These are phyloP conservation scores for Patiria pectinifera DNA, from an alignment of 53 echinoderm and acorn worm species.

Conservation along the genomic window DNA sequence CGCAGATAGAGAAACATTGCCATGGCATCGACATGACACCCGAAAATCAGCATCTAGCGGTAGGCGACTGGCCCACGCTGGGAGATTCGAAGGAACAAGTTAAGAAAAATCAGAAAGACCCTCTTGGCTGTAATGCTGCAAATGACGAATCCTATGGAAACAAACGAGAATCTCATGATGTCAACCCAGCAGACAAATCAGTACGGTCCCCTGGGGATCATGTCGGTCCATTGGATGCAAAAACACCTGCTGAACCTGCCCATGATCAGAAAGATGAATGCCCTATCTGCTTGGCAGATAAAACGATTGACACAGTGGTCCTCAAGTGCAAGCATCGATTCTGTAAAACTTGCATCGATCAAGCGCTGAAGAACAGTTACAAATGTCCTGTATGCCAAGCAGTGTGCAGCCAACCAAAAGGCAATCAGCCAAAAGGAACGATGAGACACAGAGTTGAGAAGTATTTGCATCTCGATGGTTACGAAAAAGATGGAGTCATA, in stretches of 20 bases:
- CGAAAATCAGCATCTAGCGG: no score
- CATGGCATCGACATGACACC: neutral
- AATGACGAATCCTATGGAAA: neutral
- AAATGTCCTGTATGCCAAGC: conserved; percentile 52
- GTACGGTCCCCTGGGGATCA: neutral
- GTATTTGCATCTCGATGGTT: conserved; percentile 12
- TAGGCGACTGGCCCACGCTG: no score
- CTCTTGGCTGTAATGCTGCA: neutral
- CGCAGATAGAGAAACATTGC: neutral
- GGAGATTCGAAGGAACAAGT: no score
- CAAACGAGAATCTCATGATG: neutral
- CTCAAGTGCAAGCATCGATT: conserved; percentile 53
- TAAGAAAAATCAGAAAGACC: no score
- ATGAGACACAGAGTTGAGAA: neutral
- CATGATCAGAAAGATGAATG: conserved; percentile 17
- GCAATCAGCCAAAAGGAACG: conserved; percentile 51
- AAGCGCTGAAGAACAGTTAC: neutral
- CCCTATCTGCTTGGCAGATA: conserved; percentile 35
- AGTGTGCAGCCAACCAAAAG: conserved; percentile 24
- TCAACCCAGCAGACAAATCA: neutral
- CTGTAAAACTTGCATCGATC: conserved; percentile 38
- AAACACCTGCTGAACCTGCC: neutral
- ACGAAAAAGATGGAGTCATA: conserved; percentile 12
- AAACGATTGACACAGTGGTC: neutral
- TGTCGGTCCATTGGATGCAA: no score